Evolutionary conservation across 2,797 vertebrate species (phyloP).

Genomic region (Peromyscus eremicus): DNA sequence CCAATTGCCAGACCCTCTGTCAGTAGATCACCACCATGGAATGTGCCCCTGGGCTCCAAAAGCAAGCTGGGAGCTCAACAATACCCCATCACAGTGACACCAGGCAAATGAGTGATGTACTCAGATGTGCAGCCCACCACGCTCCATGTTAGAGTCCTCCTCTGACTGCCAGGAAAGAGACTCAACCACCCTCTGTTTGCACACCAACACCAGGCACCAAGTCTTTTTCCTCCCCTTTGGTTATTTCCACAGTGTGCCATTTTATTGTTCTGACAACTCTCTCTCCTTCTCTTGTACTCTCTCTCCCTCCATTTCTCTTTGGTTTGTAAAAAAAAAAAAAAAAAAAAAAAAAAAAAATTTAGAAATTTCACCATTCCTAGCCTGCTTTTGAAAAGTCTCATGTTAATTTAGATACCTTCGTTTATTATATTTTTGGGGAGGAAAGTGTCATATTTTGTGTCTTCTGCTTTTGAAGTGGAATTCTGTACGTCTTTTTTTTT

Average conservation of each 20-base stretch:
- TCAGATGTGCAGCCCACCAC: background rate
- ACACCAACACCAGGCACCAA: background rate
- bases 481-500: background rate
- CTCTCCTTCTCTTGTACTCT: background rate
- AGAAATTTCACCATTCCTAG: background rate
- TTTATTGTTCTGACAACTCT: constrained; percentile 32
- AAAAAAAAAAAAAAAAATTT: background rate
- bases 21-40: background rate
- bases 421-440: background rate
- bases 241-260: background rate
- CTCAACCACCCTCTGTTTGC: background rate
- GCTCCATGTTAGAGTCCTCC: background rate
- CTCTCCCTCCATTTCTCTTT: background rate
- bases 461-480: background rate
- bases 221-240: background rate
- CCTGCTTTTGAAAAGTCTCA: background rate
- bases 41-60: background rate
- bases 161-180: background rate
- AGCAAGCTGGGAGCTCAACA: background rate
- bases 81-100: rapidly evolving
- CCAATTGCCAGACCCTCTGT: background rate
- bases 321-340: background rate
- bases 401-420: background rate
- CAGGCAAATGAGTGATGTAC: background rate
- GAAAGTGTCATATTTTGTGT: background rate